Percentiles rank a stretch among this genome's conserved stretches.
Evolutionary conservation across 2,113 vertebrate species (phyloP).

Genomic region (Gallinago paraguaiae): DNA sequence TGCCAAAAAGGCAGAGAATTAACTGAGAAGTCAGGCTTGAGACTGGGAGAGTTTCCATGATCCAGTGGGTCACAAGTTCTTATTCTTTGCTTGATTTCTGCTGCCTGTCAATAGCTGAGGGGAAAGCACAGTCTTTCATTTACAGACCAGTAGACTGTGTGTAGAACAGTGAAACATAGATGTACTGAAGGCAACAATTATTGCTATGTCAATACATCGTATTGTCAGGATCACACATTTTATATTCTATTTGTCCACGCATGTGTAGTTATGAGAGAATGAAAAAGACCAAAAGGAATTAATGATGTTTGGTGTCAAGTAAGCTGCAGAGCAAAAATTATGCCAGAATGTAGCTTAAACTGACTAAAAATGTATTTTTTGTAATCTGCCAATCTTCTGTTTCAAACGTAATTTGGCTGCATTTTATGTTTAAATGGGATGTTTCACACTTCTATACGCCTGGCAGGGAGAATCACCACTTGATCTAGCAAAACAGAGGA

Average conservation of each 20-base stretch:
- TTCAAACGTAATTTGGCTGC: background rate
- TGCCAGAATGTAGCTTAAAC: background rate
- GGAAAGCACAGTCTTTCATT: slow-evolving; percentile 25
- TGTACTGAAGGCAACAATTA: background rate
- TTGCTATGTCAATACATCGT: background rate
- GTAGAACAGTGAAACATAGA: background rate
- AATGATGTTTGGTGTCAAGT: slow-evolving; percentile 15
- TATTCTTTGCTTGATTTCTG: slow-evolving; percentile 73
- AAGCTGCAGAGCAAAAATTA: background rate
- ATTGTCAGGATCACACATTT: background rate
- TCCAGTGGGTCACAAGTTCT: slow-evolving; percentile 73
- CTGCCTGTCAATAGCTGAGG: slow-evolving; percentile 66
- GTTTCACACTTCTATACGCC: slow-evolving; percentile 16
- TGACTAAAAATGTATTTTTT: background rate
- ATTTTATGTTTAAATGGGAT: slow-evolving; percentile 55
- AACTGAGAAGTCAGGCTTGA: slow-evolving; percentile 15
- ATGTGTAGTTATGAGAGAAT: background rate
- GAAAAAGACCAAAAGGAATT: background rate
- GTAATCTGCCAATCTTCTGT: slow-evolving; percentile 34
- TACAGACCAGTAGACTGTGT: background rate
- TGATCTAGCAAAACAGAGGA: slow-evolving; percentile 97
- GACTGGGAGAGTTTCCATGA: slow-evolving; percentile 57
- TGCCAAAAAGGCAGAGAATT: slow-evolving; percentile 15
- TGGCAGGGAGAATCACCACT: slow-evolving; percentile 93
- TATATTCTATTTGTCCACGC: background rate